Base-by-base conservation (phyloP, 2,113 vertebrate species). In the Spilogale gracilis region DNA sequence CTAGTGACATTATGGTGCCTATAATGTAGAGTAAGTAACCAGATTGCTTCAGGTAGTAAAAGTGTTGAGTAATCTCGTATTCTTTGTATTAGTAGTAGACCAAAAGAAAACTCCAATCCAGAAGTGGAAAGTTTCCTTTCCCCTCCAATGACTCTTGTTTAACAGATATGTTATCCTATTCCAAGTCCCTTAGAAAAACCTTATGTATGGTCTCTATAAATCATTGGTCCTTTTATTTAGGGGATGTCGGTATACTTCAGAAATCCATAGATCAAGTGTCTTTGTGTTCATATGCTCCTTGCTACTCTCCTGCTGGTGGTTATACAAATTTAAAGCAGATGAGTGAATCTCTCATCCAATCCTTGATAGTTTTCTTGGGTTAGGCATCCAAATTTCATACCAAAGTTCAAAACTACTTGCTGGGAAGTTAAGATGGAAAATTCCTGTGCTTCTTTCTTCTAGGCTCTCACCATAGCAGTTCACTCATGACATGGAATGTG, bases 391-490 rank as follows among this genome's bases (percentile, higher is more conserved):
- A 61, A 17, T 48, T 91, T 89, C 30, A 93, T 45, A 63, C 60
- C 30, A 63, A 94, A 87, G 18, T 2, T 18, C 45, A 79, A 48
- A 92, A 74, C 38, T 50, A 30, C 0, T 84, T 81, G 0, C 73
- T 69, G 17, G 11, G 25, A 56, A 87, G 32, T 63, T 92, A 95
- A 78, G n/a, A 89, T 54, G 78, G 88, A 85, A 97, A 98, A 95
- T 85, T 91, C 71, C 30, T 7, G 5, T 81, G 18, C 84, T 83
- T 69, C 58, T 78, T 23, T 76, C 13, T 81, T 38, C 32, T 82
- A 32, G 0, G 32, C 27, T 74, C 56, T 89, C 38, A 73, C 1
- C 27, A 65, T 7, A 67, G 9, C 18, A 83, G 14, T 67, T 88
- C 17, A 96, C 25, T 69, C 78, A 54, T 60, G 60, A 93, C 43